A percentile compares a stretch with the other conserved stretches of the same genome.
phyloP scores from a whole-genome alignment of 2,113 vertebrate species.

The Podarcis cretensis region DNA sequence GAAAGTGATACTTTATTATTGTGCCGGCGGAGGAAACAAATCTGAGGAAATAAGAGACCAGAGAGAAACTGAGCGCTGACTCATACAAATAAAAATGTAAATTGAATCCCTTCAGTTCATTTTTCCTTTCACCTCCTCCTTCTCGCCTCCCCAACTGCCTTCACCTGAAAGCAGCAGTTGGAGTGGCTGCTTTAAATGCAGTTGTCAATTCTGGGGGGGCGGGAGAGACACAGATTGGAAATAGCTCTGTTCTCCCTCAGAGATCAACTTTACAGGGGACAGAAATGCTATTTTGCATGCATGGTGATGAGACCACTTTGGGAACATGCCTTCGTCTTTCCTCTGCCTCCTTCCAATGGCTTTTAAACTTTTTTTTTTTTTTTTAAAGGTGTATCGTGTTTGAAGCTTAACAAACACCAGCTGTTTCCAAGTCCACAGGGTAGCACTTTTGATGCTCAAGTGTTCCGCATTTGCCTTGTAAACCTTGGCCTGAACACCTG shows the following conservation, averaged over 20 bases:
- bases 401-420: not conserved
- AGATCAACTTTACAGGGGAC: not conserved
- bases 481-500: not conserved
- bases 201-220: not conserved
- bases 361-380: not conserved
- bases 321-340: not conserved
- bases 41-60: not conserved
- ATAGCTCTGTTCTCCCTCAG: not conserved
- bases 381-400: not conserved
- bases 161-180: not conserved
- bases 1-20: not conserved
- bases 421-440: not conserved
- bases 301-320: not conserved
- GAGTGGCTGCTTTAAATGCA: not conserved
- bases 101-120: not conserved
- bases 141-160: too few relatives aligned
- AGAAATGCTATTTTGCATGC: not conserved
- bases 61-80: not conserved
- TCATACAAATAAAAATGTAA: constrained; percentile 6
- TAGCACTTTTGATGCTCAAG: not conserved
- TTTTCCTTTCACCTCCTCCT: too few relatives aligned
- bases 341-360: not conserved
- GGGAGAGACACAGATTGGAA: not conserved
- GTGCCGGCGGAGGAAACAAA: not conserved
- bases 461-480: not conserved